These are phyloP conservation scores for Marcusenius ussheri DNA, from an alignment of 2,113 vertebrate species.

Conservation along the genomic window DNA sequence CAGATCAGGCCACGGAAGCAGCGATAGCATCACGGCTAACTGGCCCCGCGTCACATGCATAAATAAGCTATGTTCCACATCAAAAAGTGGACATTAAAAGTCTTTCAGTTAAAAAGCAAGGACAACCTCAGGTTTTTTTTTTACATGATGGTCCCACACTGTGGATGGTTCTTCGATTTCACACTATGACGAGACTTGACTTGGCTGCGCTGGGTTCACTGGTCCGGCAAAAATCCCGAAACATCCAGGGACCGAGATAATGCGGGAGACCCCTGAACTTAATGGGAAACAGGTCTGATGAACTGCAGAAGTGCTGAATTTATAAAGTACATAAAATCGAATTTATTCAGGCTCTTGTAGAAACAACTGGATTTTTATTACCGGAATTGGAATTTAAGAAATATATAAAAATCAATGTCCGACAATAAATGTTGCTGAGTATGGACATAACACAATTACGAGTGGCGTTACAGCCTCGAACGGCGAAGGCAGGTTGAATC, in stretches of 20 bases:
- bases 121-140: not conserved
- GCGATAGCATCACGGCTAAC: not conserved
- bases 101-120: not conserved
- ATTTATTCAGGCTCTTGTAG: not conserved
- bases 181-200: not conserved
- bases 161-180: not conserved
- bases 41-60: not conserved
- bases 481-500: constrained; percentile 19
- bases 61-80: not conserved
- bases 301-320: not conserved
- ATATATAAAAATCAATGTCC: constrained; percentile 23
- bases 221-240: not conserved
- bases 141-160: not conserved
- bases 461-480: not conserved
- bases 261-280: not conserved
- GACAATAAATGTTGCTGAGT: constrained; percentile 21
- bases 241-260: not conserved
- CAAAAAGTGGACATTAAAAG: not conserved
- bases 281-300: not conserved
- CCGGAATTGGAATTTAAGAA: not conserved
- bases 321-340: constrained; percentile 10
- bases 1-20: not conserved
- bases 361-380: constrained; percentile 9
- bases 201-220: not conserved
- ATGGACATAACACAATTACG: constrained; percentile 23